phyloP scores from a whole-genome alignment of 30 jellyfish, hydroid and myxozoan genomes.

The Aurelia aurita complex sp. Pacific region DNA sequence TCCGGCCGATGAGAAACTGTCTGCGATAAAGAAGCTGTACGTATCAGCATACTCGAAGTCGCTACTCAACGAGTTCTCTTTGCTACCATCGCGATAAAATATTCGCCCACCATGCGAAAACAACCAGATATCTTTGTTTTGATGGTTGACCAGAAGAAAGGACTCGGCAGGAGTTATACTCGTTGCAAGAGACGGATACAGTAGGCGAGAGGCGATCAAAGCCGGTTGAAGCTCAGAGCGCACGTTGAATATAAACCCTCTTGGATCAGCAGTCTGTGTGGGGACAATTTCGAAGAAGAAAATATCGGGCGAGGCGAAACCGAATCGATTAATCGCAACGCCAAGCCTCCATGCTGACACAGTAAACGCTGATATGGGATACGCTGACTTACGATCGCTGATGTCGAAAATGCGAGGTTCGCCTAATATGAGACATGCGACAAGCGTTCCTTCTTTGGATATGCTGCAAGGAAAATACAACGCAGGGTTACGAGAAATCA shows the following conservation, averaged over 20 bases:
- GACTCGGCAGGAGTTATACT: conserved; percentile 99
- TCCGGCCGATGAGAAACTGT: conserved; percentile 96
- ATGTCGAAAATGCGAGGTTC: conserved; percentile 98
- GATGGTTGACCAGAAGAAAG: conserved; percentile 93
- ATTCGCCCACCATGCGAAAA: conserved; percentile 99
- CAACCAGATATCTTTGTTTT: conserved; percentile 91
- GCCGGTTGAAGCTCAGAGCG: conserved; percentile 98
- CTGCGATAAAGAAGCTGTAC: conserved; percentile 95
- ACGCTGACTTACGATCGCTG: conserved; percentile 97
- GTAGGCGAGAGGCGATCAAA: conserved; percentile 94
- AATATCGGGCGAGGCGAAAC: conserved; percentile 91
- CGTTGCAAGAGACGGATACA: conserved; percentile 98
- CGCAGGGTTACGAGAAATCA: conserved; percentile 88
- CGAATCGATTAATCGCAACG: conserved; percentile 95
- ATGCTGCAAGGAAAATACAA: conserved; percentile 93
- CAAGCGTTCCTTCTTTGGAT: conserved; percentile 81
- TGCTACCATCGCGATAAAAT: conserved; percentile 93
- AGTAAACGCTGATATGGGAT: conserved; percentile 98
- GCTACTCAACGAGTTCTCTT: conserved; percentile 92
- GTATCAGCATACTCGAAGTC: conserved; percentile 96
- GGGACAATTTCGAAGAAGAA: conserved; percentile 94
- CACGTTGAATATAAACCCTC: conserved; percentile 95
- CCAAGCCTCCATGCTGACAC: conserved; percentile 99
- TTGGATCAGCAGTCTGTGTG: conserved; percentile 94
- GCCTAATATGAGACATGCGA: conserved; percentile 94